Evolutionary conservation across 2,113 vertebrate genomes (phyloP).

Genomic region (Chaetorhynchus papuensis): DNA sequence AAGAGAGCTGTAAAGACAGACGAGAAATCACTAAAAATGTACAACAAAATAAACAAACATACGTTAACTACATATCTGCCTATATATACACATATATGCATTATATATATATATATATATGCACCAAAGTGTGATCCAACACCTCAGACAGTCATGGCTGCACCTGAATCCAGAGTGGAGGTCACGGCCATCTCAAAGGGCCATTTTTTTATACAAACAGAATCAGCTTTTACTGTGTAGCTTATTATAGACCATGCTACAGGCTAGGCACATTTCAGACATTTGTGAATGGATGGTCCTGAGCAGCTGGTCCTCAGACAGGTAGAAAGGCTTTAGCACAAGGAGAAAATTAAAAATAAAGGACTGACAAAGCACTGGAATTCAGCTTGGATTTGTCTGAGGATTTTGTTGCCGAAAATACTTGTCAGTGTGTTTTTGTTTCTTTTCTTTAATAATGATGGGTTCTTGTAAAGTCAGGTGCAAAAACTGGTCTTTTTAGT

Average conservation of each 20-base stretch:
- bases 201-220: background rate
- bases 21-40: background rate
- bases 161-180: background rate
- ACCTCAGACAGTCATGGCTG: background rate
- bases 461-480: background rate
- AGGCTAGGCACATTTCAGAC: background rate
- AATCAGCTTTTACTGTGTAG: background rate
- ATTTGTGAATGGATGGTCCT: background rate
- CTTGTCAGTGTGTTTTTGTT: background rate
- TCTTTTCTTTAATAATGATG: background rate
- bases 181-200: background rate
- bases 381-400: background rate
- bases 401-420: background rate
- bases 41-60: background rate
- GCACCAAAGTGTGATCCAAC: background rate
- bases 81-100: background rate
- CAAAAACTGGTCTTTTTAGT: background rate
- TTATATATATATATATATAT: background rate
- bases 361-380: background rate
- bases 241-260: background rate
- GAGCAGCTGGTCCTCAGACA: background rate
- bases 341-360: background rate
- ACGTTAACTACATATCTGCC: fast-evolving
- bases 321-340: background rate
- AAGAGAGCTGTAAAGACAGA: background rate